Evolutionary conservation across 2,888 invertebrate species (phyloP).

Genomic region (Spicauda simplicius): DNA sequence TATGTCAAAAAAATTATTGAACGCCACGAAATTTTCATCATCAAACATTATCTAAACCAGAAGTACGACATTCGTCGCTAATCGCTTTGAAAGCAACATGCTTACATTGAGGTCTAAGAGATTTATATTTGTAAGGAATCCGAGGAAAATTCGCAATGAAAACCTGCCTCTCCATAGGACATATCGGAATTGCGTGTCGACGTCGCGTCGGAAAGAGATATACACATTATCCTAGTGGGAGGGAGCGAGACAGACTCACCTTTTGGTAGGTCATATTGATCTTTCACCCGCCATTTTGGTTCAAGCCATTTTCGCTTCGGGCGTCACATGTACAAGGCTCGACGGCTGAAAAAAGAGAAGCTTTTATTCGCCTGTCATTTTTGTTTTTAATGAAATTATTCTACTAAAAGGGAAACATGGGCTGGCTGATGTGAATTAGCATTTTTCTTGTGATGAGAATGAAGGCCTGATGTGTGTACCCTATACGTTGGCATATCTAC

Average conservation of each 20-base stretch:
- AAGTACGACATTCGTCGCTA: conserved; percentile 66
- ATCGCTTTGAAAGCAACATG: conserved; percentile 61
- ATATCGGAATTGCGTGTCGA: conserved; percentile 70
- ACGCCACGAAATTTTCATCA: conserved; percentile 57
- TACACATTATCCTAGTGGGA: conserved; percentile 44
- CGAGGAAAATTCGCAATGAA: conserved; percentile 65
- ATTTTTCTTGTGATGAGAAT: conserved; percentile 71
- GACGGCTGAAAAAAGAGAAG: conserved; percentile 62
- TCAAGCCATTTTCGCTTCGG: conserved; percentile 77
- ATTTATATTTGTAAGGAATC: conserved; percentile 52
- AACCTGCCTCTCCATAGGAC: conserved; percentile 74
- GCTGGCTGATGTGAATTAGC: conserved; percentile 70
- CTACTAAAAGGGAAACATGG: conserved; percentile 54
- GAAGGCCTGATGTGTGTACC: conserved; percentile 43
- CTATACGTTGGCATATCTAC: not conserved
- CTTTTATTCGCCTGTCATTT: conserved; percentile 78
- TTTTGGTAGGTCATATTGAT: conserved; percentile 84
- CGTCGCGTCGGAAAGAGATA: conserved; percentile 65
- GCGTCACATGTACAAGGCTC: conserved; percentile 73
- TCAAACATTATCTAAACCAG: conserved; percentile 54
- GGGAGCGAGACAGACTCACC: conserved; percentile 62
- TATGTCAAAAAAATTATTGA: not conserved
- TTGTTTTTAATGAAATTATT: conserved; percentile 77
- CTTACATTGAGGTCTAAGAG: conserved; percentile 56
- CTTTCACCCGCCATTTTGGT: conserved; percentile 84